Base-by-base conservation (phyloP, 2,888 invertebrate genomes). In the Lissonota sp. region DNA sequence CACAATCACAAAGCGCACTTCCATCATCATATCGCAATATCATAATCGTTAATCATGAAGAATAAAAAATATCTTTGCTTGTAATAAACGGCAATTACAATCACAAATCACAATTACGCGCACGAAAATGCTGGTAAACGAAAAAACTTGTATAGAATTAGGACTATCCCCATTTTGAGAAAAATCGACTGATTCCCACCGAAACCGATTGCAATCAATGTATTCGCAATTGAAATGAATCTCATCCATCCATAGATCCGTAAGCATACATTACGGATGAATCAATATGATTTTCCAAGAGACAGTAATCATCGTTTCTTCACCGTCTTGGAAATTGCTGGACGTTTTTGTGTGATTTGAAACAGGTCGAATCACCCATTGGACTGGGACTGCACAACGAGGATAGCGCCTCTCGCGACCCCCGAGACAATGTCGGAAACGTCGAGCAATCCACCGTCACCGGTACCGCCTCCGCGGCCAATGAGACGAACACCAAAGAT, bases 391-490 rank as follows among this genome's bases (percentile, higher is more conserved):
- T 86, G 89, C 77, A 66, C 87, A 58, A 84, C 89, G 80, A 86
- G 95, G 0, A 92, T 95, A 80, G 97, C 97, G 0, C 97, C 97
- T 0, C 90, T 97, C 26, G 97, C 97, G 7, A 96, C 97, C 69
- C 97, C 97, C 0, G 97, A 97, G 91, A 96, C 96, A 0, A 92
- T 97, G 10, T 97, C 96, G 0, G 97, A 97, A 90, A 94, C 96
- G n/a, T 96, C 96, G 2, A 96, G 96, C 89, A 95, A 95, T 86
- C 96, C 96, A 37, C 94, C 96, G 82, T 94, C 95, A 26, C 95
- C 95, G 84, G 93, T 95, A 70, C 93, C 94, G 58, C 93, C 94
- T 10, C 94, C 94, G 0, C 94, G 94, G 85, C 94, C 95, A 26
- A 94, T 95, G 93, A 93, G 95, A 51, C 92, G 95, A 16, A 95